Base-by-base conservation (phyloP, 30 jellyfish, hydroid and myxozoan species). In the Aurelia sp. region DNA sequence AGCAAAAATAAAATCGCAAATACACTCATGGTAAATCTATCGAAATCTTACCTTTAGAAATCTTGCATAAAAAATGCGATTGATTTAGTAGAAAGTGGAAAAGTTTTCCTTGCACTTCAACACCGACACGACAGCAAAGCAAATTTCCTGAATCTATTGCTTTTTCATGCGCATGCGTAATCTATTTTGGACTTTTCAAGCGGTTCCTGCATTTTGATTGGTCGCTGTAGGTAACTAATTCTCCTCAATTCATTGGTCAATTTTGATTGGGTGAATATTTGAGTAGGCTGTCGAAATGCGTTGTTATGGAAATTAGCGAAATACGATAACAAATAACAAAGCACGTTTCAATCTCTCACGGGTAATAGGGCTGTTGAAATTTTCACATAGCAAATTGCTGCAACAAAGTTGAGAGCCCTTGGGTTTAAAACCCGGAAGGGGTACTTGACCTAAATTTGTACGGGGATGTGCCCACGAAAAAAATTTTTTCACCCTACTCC, bases 151-250 rank as follows among this genome's bases (percentile, higher is more conserved):
- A 44, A 5, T 73, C 84, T 6, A 19, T 30, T 62, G 62, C 60
- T 22, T 16, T 22, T 55, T 40, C 66, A 12, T 3, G 84, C 93
- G 93, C 93, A 84, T 84, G 93, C 93, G 82, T 84, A 76, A 71
- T 73, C 93, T 84, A 84, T 84, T 84, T 84, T 84, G 93, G 93
- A 73, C 81, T 53, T 35, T 60, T 77, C 66, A 61, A 60, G 77
- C 63, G 51, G 20, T 82, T 71, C 67, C 59, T 52, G 78, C 82
- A 58, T 19, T 74, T 27, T 84, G 87, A 84, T 84, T 84, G 93
- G 93, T 73, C 93, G 86, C 86, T 40, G 87, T 84, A 33, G 93
- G 87, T 72, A 40, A 70, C 82, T 73, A 23, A 84, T 84, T 84
- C 86, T 84, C 64, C 82, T 62, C 74, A 50, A 66, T 41, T 13